A percentile compares a stretch with the other conserved stretches of the same genome.
phyloP scores from a whole-genome alignment of 2,113 vertebrate species.

The Gobio gobio region DNA sequence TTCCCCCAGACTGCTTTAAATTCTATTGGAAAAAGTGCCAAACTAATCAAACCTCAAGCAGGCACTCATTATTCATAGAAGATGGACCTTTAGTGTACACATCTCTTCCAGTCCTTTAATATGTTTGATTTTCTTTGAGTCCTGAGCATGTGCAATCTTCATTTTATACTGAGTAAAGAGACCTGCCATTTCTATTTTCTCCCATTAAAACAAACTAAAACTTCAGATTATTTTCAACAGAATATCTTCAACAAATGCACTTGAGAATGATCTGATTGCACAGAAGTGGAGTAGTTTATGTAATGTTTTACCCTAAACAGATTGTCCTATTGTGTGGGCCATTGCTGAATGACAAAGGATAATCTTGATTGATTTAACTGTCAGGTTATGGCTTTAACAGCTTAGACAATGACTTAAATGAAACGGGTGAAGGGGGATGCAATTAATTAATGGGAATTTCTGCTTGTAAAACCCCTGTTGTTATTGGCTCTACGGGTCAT shows the following conservation, averaged over 20 bases:
- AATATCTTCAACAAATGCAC: background rate
- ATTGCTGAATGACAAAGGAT: constrained; percentile 25
- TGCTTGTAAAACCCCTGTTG: constrained; percentile 57
- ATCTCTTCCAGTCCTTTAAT: constrained; percentile 10
- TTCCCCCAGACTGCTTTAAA: background rate
- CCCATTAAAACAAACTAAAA: background rate
- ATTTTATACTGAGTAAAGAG: background rate
- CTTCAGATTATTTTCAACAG: background rate
- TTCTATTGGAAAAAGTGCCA: background rate
- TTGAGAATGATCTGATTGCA: background rate
- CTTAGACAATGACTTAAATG: constrained; percentile 45
- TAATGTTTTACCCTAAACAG: constrained; percentile 14
- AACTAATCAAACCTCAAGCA: background rate
- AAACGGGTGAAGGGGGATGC: constrained; percentile 24
- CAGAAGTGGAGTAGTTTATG: background rate
- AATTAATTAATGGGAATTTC: constrained; percentile 67
- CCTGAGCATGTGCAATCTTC: background rate
- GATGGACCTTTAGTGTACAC: background rate
- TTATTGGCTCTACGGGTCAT: constrained; percentile 47
- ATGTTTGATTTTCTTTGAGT: background rate
- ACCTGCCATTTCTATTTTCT: background rate
- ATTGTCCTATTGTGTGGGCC: constrained; percentile 29
- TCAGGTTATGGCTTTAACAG: constrained; percentile 51
- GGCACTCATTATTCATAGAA: background rate
- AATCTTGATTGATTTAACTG: constrained; percentile 59